These are phyloP conservation scores for Gracilinanus agilis DNA, from an alignment of 2,113 vertebrate genomes.

Conservation along the genomic window DNA sequence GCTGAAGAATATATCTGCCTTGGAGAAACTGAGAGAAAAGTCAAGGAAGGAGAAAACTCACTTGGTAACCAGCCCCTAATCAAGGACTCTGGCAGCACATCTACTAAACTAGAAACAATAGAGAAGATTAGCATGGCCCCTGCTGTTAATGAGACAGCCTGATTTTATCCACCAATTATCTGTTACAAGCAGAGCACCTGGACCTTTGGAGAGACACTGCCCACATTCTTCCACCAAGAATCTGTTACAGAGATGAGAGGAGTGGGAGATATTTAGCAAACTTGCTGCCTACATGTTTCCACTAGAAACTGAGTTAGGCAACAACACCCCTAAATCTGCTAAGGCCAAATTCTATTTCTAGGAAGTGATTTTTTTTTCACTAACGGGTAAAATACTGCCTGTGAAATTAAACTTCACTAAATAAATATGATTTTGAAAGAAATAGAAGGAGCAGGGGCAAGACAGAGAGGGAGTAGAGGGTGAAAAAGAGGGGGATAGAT, in stretches of 20 bases:
- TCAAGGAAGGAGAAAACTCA: background rate
- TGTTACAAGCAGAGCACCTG: background rate
- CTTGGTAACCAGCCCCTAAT: background rate
- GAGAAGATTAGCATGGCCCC: background rate
- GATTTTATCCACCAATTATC: slow-evolving; percentile 9
- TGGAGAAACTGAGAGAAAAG: background rate
- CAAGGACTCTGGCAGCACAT: slow-evolving; percentile 3
- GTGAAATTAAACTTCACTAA: background rate
- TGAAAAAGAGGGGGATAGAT: background rate
- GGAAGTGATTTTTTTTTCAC: background rate
- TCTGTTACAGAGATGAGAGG: background rate
- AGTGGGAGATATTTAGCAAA: background rate
- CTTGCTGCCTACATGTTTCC: background rate
- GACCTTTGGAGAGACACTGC: slow-evolving; percentile 2
- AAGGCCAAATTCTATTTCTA: background rate
- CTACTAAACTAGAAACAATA: slow-evolving; percentile 2
- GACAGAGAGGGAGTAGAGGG: background rate
- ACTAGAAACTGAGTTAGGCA: background rate
- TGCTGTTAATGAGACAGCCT: background rate
- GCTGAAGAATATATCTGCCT: background rate
- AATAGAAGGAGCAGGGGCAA: background rate
- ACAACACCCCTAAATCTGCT: background rate
- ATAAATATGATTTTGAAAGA: background rate
- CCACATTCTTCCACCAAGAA: background rate
- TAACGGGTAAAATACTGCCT: background rate